These are phyloP conservation scores for Idaea biselata DNA, from an alignment of 2,888 invertebrate species.

Conservation along the genomic window DNA sequence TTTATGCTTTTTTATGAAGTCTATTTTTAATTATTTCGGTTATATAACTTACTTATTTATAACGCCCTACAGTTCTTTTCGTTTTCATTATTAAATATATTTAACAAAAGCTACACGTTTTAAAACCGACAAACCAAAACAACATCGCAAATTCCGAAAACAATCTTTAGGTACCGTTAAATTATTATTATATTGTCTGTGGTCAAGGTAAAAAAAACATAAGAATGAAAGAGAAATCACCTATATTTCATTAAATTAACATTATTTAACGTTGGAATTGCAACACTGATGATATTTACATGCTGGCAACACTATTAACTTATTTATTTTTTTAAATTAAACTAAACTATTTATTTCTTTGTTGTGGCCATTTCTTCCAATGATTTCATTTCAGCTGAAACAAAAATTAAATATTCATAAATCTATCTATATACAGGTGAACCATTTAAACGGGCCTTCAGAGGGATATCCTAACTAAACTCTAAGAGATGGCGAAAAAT, in stretches of 20 bases:
- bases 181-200: neutral
- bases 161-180: too few relatives aligned
- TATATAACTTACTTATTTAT: too few relatives aligned
- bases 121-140: too few relatives aligned
- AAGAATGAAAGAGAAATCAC: constrained; percentile 36
- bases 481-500: too few relatives aligned
- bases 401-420: constrained; percentile 22
- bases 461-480: too few relatives aligned
- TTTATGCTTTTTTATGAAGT: too few relatives aligned
- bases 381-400: constrained; percentile 74
- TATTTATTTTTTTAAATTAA: constrained; percentile 51
- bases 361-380: constrained; percentile 60
- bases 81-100: too few relatives aligned
- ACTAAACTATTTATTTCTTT: constrained; percentile 47
- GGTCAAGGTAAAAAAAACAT: neutral
- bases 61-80: too few relatives aligned
- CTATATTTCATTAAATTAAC: constrained; percentile 67
- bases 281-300: constrained; percentile 29
- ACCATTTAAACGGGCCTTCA: neutral
- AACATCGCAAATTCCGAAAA: too few relatives aligned
- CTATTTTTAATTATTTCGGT: too few relatives aligned
- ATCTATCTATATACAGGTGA: neutral
- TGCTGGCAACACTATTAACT: constrained; percentile 41
- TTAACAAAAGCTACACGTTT: too few relatives aligned
- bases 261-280: constrained; percentile 51